Evolutionary conservation across 2,888 invertebrate genomes (phyloP).

Genomic region (Leptura quadrifasciata): DNA sequence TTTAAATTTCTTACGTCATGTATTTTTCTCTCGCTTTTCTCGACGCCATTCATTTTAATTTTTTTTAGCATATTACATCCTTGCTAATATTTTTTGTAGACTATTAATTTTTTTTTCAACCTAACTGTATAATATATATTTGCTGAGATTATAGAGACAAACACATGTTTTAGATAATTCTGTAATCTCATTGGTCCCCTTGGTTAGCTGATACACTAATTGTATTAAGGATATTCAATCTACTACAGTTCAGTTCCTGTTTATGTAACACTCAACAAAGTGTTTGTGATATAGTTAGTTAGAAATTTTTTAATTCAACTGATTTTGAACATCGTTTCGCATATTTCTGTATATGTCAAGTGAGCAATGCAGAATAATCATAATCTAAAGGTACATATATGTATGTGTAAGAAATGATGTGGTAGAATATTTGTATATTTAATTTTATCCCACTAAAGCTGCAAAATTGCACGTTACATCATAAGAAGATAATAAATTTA

Average conservation of each 20-base stretch:
- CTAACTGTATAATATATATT: background rate
- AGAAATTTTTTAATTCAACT: background rate
- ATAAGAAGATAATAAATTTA: too few species aligned
- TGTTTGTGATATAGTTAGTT: background rate
- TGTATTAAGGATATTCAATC: constrained; percentile 18
- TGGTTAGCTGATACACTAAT: constrained; percentile 10
- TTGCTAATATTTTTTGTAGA: too few species aligned
- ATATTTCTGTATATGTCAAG: background rate
- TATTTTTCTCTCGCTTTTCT: too few species aligned
- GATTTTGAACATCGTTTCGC: background rate
- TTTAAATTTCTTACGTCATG: too few species aligned
- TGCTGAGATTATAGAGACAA: background rate
- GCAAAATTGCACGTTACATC: too few species aligned
- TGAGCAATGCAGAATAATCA: background rate
- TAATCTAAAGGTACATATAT: background rate
- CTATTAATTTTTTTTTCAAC: too few species aligned
- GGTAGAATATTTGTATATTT: too few species aligned
- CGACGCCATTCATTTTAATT: too few species aligned
- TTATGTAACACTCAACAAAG: background rate
- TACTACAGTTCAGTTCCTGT: background rate
- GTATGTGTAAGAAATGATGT: too few species aligned
- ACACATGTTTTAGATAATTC: constrained; percentile 14
- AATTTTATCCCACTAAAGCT: too few species aligned
- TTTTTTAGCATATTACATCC: too few species aligned
- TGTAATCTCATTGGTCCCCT: constrained; percentile 37